Evolutionary conservation across 2,797 vertebrate genomes (phyloP).

Genomic region (Clarias fuscus): DNA sequence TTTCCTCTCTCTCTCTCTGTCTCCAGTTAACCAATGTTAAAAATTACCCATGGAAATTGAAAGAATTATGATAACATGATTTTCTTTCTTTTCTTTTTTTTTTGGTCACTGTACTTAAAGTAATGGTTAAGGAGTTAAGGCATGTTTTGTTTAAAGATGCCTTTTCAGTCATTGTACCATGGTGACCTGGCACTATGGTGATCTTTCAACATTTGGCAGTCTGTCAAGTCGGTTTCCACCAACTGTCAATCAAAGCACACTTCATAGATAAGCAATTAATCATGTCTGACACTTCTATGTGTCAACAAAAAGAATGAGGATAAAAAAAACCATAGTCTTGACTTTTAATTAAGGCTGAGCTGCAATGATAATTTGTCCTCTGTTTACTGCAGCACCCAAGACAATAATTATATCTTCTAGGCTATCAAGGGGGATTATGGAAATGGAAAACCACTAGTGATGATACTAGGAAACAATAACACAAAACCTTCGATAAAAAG

Average conservation of each 20-base stretch:
- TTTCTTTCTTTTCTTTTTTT: background rate
- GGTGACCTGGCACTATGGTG: background rate
- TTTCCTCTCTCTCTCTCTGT: background rate
- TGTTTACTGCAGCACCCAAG: conserved; percentile 15
- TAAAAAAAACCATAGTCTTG: background rate
- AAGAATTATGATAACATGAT: background rate
- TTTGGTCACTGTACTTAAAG: background rate
- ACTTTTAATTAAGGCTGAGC: conserved; percentile 35
- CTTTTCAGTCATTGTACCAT: background rate
- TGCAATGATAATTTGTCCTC: conserved; percentile 21
- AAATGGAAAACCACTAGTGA: conserved; percentile 13
- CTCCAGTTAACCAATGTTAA: background rate
- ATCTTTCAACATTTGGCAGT: conserved; percentile 35
- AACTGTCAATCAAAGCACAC: conserved; percentile 44
- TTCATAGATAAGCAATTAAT: conserved; percentile 53
- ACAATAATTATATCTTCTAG: conserved; percentile 33
- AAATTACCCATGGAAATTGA: background rate
- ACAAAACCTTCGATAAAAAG: background rate
- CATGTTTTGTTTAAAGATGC: background rate
- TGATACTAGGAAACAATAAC: background rate
- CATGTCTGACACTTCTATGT: conserved; percentile 33
- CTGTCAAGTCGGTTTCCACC: conserved; percentile 45
- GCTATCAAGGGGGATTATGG: conserved; percentile 32
- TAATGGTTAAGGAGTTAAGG: background rate
- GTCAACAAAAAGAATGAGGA: conserved; percentile 9